Evolutionary conservation across 2,113 vertebrate species (phyloP).

Genomic region (Pygoscelis adeliae): DNA sequence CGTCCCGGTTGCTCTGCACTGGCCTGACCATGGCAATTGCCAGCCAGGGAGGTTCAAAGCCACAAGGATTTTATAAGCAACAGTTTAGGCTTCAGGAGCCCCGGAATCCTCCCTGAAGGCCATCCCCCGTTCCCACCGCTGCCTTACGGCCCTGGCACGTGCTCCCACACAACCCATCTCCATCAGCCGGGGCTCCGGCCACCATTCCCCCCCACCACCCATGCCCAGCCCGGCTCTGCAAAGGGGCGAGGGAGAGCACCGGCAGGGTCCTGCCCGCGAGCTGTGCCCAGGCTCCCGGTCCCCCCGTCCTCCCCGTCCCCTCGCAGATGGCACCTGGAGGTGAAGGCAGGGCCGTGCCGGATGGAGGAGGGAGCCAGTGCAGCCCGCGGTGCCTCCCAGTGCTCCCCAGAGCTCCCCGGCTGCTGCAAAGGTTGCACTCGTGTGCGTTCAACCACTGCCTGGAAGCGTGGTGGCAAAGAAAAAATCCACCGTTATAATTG

Average conservation of each 20-base stretch:
- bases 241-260: rapidly evolving
- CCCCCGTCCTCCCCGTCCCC: not conserved
- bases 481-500: not conserved
- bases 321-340: not conserved
- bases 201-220: rapidly evolving
- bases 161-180: not conserved
- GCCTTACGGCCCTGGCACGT: rapidly evolving
- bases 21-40: not conserved
- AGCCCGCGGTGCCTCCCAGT: not conserved
- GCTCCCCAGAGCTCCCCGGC: not conserved
- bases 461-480: not conserved
- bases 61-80: not conserved
- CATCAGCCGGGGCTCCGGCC: not conserved
- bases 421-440: not conserved
- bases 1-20: not conserved
- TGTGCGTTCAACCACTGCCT: not conserved
- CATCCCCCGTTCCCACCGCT: not conserved
- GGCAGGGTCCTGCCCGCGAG: not conserved
- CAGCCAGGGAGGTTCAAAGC: not conserved
- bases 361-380: not conserved
- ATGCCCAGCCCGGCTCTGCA: not conserved
- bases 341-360: not conserved
- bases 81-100: not conserved
- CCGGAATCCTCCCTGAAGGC: not conserved
- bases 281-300: not conserved